Percentiles rank a stretch among this genome's conserved stretches.
Evolutionary conservation across 92 coral and sea anemone species (phyloP).

Genomic region (Porites evermanni): DNA sequence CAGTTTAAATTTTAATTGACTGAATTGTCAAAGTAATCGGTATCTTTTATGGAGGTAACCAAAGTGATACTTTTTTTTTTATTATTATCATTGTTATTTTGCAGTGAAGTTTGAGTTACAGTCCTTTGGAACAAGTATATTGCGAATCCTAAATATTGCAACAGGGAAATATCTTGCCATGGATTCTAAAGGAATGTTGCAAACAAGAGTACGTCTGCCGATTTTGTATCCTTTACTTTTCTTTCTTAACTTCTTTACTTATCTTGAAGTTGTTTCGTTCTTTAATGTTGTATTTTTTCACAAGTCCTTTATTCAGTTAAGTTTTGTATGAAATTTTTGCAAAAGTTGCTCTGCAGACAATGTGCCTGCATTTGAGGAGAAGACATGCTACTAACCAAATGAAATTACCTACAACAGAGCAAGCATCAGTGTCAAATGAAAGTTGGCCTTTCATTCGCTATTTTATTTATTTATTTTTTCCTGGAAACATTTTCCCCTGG

Average conservation of each 20-base stretch:
- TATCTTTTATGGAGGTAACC: too few relatives aligned
- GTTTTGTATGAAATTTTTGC: neutral
- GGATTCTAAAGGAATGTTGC: constrained; percentile 73
- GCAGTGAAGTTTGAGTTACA: constrained; percentile 86
- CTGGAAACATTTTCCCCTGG: too few relatives aligned
- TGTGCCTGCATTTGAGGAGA: neutral
- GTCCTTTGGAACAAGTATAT: constrained; percentile 88
- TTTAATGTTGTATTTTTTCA: too few relatives aligned
- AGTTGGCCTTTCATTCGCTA: neutral
- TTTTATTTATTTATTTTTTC: too few relatives aligned
- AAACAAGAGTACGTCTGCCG: constrained; percentile 63
- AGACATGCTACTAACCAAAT: neutral
- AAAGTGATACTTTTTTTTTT: too few relatives aligned
- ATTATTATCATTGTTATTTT: neutral
- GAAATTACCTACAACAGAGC: neutral
- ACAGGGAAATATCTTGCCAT: constrained; percentile 79
- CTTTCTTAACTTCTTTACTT: neutral
- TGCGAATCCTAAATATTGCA: constrained; percentile 66
- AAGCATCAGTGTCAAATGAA: neutral
- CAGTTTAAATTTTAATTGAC: too few relatives aligned
- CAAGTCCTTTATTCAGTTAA: too few relatives aligned
- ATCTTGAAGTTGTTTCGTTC: too few relatives aligned
- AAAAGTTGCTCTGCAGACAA: neutral
- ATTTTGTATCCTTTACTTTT: neutral
- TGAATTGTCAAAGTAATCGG: too few relatives aligned